Percentiles rank a stretch among this genome's conserved stretches.
Conservation (phyloP, 1,140 invertebrate genomes). For the Achatina immaculata region DNA sequence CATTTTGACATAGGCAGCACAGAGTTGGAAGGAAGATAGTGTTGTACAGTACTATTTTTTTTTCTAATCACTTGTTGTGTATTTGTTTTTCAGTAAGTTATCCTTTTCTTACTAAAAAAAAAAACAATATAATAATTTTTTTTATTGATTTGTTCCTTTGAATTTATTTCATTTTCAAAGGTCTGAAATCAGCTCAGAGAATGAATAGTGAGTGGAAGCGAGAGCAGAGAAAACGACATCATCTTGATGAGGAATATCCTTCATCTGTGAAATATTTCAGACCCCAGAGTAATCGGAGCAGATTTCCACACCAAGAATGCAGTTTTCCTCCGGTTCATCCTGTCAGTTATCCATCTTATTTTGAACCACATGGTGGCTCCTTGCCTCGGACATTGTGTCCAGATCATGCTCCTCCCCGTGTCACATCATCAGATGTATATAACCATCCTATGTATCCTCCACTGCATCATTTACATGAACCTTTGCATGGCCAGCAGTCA, state of each 20-base stretch:
- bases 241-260: neutral
- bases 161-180: too few relatives aligned
- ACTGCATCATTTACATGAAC: neutral
- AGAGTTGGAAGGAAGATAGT: too few relatives aligned
- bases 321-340: neutral
- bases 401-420: neutral
- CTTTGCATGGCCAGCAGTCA: neutral
- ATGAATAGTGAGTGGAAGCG: neutral
- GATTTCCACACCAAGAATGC: neutral
- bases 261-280: neutral
- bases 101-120: too few relatives aligned
- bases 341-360: neutral
- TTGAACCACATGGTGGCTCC: neutral
- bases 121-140: too few relatives aligned
- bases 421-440: neutral
- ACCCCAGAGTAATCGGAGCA: neutral
- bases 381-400: neutral
- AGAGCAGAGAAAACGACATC: neutral
- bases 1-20: too few relatives aligned
- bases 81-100: too few relatives aligned
- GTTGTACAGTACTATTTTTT: too few relatives aligned
- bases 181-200: too few relatives aligned
- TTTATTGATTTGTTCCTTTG: too few relatives aligned
- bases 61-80: too few relatives aligned
- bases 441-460: neutral